Evolutionary conservation across 2,888 invertebrate species (phyloP), one percentile per base, ranked within the genome.

Genomic region (Steinernema hermaphroditum): DNA sequence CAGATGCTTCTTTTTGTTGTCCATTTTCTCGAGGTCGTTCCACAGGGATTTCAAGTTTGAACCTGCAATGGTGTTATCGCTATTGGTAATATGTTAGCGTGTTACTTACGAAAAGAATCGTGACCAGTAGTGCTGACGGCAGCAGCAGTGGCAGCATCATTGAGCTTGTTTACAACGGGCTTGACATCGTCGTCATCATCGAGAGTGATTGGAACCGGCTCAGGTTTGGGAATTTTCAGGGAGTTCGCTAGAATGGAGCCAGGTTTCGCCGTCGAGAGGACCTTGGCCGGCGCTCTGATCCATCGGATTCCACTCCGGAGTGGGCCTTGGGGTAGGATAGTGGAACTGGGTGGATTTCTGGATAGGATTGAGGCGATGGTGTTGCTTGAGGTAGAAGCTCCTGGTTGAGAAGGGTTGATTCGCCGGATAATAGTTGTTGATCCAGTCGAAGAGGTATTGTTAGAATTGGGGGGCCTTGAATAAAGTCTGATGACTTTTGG

Each of bases 1-100:
- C 22, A 50, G 24, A 12, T 50, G 50, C 19, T 50, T 19, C 24
- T 50, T 50, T 24, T 6, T 9, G 22, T 50, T 50, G 22, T 50
- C 50, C 50, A 50, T 50, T 22, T 50, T 50, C 24, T 50, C 50
- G 24, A 50, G 19, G 24, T 50, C 50, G 19, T 19, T 50, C 50
- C 50, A 50, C 9, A 50, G 12, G 12, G 22, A 22, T 24, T 22
- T 50, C 50, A 50, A 24, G 12, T 50, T 50, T 12, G 50, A 50
- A 12, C 50, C 50, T 50, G 12, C 1, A 50, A n/a, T 4, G 12
- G n/a, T 12, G 16, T 9, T 19, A 9, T 22, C 50, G 50, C n/a
- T 12, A 4, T 46, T 46, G 8, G 19, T 9, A 4, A 22, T 9
- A 22, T 12, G 12, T n/a, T n/a, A n/a, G n/a, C n/a, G n/a, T 14